Percentiles rank a stretch among this genome's conserved stretches.
Conservation (phyloP, 2,888 invertebrate species). For the Gymnosoma rotundatum region DNA sequence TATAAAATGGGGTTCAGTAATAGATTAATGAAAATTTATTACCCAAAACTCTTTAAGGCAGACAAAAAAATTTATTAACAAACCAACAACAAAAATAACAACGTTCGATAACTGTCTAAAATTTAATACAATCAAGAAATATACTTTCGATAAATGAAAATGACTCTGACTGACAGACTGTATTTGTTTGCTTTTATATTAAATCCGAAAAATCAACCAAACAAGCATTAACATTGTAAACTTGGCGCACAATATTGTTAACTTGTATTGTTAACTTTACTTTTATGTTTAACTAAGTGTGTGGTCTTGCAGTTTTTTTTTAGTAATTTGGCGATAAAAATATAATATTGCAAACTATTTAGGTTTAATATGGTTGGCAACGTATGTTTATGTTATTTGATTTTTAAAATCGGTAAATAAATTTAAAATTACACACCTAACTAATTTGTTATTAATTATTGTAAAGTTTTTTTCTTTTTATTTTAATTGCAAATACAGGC, state of each 20-base stretch:
- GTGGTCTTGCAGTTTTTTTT: background rate
- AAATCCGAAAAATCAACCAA: background rate
- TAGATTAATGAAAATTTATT: conserved; percentile 68
- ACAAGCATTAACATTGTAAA: conserved; percentile 48
- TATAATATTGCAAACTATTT: background rate
- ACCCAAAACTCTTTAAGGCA: conserved; percentile 48
- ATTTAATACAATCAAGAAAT: conserved; percentile 24
- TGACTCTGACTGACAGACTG: conserved; percentile 1
- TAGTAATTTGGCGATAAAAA: conserved; percentile 14
- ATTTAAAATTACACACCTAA: background rate
- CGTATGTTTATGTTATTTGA: background rate
- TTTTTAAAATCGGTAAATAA: too few species aligned
- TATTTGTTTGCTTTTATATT: background rate
- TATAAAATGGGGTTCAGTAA: conserved; percentile 46
- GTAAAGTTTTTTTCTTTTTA: background rate
- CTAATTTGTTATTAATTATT: background rate
- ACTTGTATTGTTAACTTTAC: conserved; percentile 24
- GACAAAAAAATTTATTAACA: conserved; percentile 7
- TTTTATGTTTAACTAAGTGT: conserved; percentile 4
- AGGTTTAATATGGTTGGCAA: conserved; percentile 3
- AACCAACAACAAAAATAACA: conserved; percentile 17
- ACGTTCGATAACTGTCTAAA: conserved; percentile 60
- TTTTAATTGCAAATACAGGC: too few species aligned
- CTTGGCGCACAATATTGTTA: conserved; percentile 8
- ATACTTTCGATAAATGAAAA: background rate